Evolutionary conservation across 2,113 vertebrate species (phyloP), one percentile per base, ranked within the genome.

Genomic region (Phylloscopus trochilus): DNA sequence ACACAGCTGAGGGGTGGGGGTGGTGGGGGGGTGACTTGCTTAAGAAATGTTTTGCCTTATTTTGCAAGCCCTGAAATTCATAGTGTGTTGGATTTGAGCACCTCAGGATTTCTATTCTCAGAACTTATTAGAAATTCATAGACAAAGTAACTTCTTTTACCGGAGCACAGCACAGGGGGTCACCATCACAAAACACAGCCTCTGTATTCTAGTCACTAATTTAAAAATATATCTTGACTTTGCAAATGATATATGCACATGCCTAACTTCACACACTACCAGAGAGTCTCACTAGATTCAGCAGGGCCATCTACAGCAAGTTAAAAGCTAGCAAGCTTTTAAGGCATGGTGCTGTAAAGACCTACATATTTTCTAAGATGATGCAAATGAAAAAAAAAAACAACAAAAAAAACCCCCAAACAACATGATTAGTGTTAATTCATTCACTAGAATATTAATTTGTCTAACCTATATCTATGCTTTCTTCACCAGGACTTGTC

Each of bases 41-140:
- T 85, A 60, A 76, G 62, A 85, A 91, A 78, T 44, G 46, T 84
- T 88, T 81, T 84, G 46, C 83, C 55, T 55, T 69, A 80, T 79
- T 94, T 89, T 89, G 67, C 52, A 84, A 67, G 67, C 59, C 70
- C 89, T 90, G 69, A 89, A 92, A 96, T 91, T 73, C 63, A 73
- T 67, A 35, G 23, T 62, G 58, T 47, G 43, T 47, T 92, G n/a
- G 53, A 27, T 83, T 77, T 91, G 75, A 95, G 69, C 53, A 96
- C 78, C 92, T 89, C 77, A 93, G 53, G 43, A 75, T 93, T 95
- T 95, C 91, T 95, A 92, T 89, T 73, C 62, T 89, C 11, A 20
- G 66, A 83, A 87, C 41, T 77, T 91, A 91, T 81, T 93, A 82
- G 78, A 89, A 88, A 94, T 86, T 89, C 92, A 92, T 27, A 91